Conservation (phyloP, 1,140 invertebrate genomes). For the Drosophila sulfurigaster region DNA sequence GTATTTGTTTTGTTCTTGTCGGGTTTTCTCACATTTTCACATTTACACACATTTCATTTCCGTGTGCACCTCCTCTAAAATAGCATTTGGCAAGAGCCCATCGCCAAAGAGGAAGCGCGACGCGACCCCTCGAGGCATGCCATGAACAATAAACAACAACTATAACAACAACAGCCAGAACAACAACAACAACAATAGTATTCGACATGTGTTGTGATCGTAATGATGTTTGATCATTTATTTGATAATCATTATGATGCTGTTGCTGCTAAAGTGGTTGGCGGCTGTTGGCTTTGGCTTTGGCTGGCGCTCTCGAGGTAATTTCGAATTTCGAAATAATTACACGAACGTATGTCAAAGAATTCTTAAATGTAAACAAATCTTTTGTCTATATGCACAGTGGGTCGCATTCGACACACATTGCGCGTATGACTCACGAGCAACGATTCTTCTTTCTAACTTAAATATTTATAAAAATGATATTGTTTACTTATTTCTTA, state of each 20-base stretch:
- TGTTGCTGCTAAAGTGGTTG: slow-evolving; percentile 35
- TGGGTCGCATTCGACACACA: slow-evolving; percentile 17
- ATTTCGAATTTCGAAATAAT: slow-evolving; percentile 81
- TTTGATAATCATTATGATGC: slow-evolving; percentile 22
- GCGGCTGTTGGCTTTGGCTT: slow-evolving; percentile 12
- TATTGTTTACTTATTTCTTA: no score
- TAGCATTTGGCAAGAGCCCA: slow-evolving; percentile 76
- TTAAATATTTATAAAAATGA: not conserved
- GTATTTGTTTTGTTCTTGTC: slow-evolving; percentile 24
- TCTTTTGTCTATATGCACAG: slow-evolving; percentile 24
- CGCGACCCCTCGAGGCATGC: slow-evolving; percentile 52
- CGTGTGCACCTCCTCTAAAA: slow-evolving; percentile 74
- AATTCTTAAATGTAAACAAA: slow-evolving; percentile 61
- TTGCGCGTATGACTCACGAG: slow-evolving; percentile 28
- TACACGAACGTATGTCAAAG: slow-evolving; percentile 61
- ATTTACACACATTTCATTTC: slow-evolving; percentile 61
- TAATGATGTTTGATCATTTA: slow-evolving; percentile 54
- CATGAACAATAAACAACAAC: slow-evolving; percentile 59
- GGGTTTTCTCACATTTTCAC: slow-evolving; percentile 11
- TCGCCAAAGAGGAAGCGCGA: slow-evolving; percentile 77
- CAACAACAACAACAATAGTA: slow-evolving; percentile 9
- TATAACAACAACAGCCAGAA: slow-evolving; percentile 1
- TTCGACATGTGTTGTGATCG: slow-evolving; percentile 24
- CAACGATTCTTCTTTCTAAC: not conserved
- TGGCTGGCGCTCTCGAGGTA: slow-evolving; percentile 57